Conservation (phyloP, 1,140 invertebrate species). For the Hycleus cichorii region DNA sequence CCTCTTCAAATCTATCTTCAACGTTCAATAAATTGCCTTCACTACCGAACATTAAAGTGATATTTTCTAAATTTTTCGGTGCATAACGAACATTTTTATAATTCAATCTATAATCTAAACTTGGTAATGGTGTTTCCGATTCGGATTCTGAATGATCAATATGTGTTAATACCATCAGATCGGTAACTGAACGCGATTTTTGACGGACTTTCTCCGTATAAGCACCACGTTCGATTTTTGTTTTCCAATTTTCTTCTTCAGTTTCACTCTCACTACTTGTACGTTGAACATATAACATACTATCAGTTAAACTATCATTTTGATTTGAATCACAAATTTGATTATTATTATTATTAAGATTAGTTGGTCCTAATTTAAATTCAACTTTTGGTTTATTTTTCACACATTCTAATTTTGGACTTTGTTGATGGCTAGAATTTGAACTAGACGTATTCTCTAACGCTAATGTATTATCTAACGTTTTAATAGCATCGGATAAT, state of each 20-base stretch:
- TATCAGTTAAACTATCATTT: conserved; percentile 26
- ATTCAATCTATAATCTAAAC: conserved; percentile 32
- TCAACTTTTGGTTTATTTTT: conserved; percentile 20
- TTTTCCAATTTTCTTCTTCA: conserved; percentile 60
- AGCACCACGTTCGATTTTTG: conserved; percentile 54
- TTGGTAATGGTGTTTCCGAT: conserved; percentile 47
- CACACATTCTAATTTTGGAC: conserved; percentile 33
- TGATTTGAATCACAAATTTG: conserved; percentile 3
- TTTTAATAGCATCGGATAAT: conserved; percentile 57
- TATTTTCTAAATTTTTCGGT: conserved; percentile 31
- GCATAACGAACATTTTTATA: conserved; percentile 30
- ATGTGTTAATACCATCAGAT: conserved; percentile 66
- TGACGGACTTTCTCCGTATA: conserved; percentile 62
- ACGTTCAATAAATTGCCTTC: conserved; percentile 50
- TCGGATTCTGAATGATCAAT: conserved; percentile 59
- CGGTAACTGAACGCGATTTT: conserved; percentile 65
- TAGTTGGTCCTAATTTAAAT: conserved; percentile 33
- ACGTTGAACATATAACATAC: conserved; percentile 20
- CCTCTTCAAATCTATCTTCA: conserved; percentile 50
- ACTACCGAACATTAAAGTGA: conserved; percentile 43
- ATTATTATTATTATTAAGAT: background rate
- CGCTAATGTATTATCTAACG: conserved; percentile 56
- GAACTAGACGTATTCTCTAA: conserved; percentile 54
- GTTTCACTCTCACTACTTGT: conserved; percentile 52
- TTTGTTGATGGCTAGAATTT: conserved; percentile 49